phyloP scores from a whole-genome alignment of 1,140 invertebrate species.

The Dreissena polymorpha region DNA sequence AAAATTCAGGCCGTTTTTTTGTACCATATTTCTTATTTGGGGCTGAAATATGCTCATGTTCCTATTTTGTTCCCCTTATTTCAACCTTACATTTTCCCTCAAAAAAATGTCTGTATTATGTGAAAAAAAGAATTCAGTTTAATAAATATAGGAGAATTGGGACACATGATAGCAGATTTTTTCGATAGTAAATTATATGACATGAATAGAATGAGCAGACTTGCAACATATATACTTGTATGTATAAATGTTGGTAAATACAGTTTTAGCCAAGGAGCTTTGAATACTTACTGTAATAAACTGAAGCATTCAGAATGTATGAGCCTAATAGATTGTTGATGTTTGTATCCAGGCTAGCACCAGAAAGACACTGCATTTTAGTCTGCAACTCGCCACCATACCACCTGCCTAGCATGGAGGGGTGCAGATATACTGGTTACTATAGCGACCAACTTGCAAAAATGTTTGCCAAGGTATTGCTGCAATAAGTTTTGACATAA shows the following conservation, averaged over 20 bases:
- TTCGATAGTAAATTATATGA: too few relatives aligned
- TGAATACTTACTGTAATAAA: too few relatives aligned
- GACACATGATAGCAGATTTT: not conserved
- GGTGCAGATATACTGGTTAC: constrained; percentile 85
- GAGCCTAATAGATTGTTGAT: not conserved
- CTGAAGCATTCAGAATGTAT: too few relatives aligned
- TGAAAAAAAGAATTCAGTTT: too few relatives aligned
- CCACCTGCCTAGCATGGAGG: constrained; percentile 90
- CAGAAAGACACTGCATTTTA: constrained; percentile 90
- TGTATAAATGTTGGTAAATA: not conserved
- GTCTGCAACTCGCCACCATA: constrained; percentile 97
- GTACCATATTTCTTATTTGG: not conserved
- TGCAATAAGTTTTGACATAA: too few relatives aligned
- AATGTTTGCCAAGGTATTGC: constrained; percentile 85
- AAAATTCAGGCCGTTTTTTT: not conserved
- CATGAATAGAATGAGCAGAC: not conserved
- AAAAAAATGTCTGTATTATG: too few relatives aligned
- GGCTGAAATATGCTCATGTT: not conserved
- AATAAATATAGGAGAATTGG: too few relatives aligned
- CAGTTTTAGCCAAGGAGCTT: too few relatives aligned
- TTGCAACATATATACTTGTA: not conserved
- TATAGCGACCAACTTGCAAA: constrained; percentile 88
- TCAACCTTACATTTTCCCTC: too few relatives aligned
- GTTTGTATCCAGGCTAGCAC: constrained; percentile 63
- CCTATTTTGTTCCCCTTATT: too few relatives aligned